These are phyloP conservation scores for Cebidichthys violaceus DNA, from an alignment of 2,113 vertebrate genomes.

Conservation along the genomic window DNA sequence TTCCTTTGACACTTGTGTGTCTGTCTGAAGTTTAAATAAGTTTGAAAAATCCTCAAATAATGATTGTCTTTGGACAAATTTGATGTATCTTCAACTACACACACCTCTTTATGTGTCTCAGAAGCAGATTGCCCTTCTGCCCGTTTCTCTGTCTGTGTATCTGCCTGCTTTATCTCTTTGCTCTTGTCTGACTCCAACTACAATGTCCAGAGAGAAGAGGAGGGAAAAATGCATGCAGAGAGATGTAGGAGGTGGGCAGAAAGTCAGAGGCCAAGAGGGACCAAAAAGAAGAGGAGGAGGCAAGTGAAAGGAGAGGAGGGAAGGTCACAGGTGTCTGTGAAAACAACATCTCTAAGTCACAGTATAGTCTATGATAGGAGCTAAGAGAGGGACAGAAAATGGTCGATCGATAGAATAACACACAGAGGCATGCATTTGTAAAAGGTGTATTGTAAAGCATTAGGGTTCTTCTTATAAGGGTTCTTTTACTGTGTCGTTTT, in stretches of 20 bases:
- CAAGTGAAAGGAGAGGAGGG: conserved; percentile 44
- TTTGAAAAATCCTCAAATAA: conserved; percentile 11
- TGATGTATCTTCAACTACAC: conserved; percentile 25
- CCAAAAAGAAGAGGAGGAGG: conserved; percentile 32
- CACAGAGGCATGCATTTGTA: conserved; percentile 5
- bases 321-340: conserved; percentile 51
- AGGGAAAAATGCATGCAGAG: conserved; percentile 20
- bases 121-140: conserved; percentile 7
- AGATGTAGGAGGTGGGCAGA: conserved; percentile 29
- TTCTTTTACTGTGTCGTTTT: background rate
- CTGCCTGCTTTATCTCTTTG: background rate
- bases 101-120: conserved; percentile 10
- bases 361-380: background rate
- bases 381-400: conserved; percentile 29
- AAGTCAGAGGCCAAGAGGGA: conserved; percentile 45
- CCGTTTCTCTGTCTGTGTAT: background rate
- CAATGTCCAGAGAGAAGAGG: conserved; percentile 34
- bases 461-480: background rate
- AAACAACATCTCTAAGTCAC: conserved; percentile 49
- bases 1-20: background rate
- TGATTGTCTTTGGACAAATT: conserved; percentile 15
- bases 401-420: conserved; percentile 18
- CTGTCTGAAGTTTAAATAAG: background rate
- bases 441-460: background rate
- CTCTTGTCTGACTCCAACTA: conserved; percentile 9